Conservation (phyloP, 35 echinoderm and acorn worm genomes). For the Eucidaris tribuloides region DNA sequence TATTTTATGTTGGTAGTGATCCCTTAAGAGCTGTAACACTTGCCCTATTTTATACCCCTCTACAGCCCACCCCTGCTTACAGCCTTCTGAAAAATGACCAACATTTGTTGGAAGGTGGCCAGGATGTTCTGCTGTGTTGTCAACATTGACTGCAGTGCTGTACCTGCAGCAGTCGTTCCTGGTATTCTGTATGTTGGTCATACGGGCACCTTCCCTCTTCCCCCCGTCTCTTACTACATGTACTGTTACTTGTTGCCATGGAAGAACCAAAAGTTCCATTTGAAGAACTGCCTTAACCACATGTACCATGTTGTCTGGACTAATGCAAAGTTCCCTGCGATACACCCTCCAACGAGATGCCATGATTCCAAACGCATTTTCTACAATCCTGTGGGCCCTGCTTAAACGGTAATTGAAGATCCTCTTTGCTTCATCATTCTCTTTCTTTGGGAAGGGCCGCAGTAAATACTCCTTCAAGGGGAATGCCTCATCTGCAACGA, state of each 20-base stretch:
- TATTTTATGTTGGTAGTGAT: no score
- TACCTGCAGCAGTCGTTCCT: no score
- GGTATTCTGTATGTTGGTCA: not conserved
- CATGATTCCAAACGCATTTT: slow-evolving; percentile 54
- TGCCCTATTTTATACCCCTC: no score
- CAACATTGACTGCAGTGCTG: no score
- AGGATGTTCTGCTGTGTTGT: no score
- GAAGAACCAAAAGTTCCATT: not conserved
- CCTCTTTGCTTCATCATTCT: not conserved
- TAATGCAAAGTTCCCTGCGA: not conserved
- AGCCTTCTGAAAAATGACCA: no score
- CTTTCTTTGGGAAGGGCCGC: not conserved
- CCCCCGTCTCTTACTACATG: not conserved
- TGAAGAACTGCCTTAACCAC: not conserved
- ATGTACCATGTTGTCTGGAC: not conserved
- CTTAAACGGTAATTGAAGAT: slow-evolving; percentile 49
- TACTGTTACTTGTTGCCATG: not conserved
- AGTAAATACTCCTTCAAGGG: slow-evolving; percentile 12
- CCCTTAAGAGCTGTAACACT: no score
- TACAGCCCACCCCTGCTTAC: no score
- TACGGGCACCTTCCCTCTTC: not conserved
- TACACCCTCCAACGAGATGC: slow-evolving; percentile 23
- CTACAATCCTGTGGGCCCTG: slow-evolving; percentile 21
- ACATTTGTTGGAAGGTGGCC: no score
- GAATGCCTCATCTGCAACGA: slow-evolving; percentile 43